Percentiles rank a stretch among this genome's conserved stretches.
Conservation (phyloP, 1,140 invertebrate species). For the Heterodera schachtii region DNA sequence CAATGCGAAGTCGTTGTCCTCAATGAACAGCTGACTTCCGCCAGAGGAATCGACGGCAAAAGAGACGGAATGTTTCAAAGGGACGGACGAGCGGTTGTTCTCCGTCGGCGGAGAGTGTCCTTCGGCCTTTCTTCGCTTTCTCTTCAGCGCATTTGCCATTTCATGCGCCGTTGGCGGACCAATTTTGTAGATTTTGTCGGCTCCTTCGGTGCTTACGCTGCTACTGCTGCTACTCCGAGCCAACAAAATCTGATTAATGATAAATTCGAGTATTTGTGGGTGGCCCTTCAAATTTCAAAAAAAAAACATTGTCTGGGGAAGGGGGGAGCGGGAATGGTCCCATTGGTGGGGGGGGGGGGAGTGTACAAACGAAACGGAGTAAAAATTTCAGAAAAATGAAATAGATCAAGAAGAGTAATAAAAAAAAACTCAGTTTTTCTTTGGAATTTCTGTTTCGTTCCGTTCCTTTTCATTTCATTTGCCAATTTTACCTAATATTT, state of each 20-base stretch:
- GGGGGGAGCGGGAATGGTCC: too few species aligned
- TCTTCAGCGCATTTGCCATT: not conserved
- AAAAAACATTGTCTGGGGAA: too few species aligned
- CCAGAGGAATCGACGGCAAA: not conserved
- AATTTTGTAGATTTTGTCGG: not conserved
- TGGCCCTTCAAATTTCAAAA: not conserved
- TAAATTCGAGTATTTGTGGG: not conserved
- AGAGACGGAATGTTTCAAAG: not conserved
- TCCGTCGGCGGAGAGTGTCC: not conserved
- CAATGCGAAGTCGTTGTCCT: not conserved
- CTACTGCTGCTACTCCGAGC: conserved; percentile 24
- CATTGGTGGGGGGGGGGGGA: too few species aligned
- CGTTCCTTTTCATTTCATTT: too few species aligned
- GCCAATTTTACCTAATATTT: not conserved
- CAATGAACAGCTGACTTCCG: conserved; percentile 2
- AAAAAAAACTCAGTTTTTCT: too few species aligned
- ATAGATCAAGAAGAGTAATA: too few species aligned
- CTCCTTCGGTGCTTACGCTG: conserved; percentile 5
- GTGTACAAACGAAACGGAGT: too few species aligned
- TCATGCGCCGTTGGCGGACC: not conserved
- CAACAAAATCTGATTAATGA: conserved; percentile 15
- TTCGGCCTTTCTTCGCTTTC: not conserved
- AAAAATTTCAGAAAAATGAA: too few species aligned
- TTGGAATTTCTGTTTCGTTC: too few species aligned
- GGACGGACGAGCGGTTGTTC: not conserved